Evolutionary conservation across 2,113 vertebrate species (phyloP).

Genomic region (Pholis gunnellus): DNA sequence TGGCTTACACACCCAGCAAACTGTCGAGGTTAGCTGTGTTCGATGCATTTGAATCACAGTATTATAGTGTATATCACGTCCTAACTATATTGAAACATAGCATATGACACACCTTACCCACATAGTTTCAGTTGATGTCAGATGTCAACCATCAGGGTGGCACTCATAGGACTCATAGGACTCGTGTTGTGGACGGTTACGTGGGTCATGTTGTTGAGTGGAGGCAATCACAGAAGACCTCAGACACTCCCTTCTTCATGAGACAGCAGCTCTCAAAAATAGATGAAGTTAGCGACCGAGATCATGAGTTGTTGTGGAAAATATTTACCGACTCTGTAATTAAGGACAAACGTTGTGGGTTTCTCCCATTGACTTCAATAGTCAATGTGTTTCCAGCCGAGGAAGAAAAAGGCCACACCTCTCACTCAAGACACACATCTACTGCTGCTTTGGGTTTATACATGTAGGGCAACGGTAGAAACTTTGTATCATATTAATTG

Average conservation of each 20-base stretch:
- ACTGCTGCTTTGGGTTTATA: not conserved
- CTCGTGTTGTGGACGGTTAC: not conserved
- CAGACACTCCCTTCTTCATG: not conserved
- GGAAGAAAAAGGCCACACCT: not conserved
- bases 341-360: not conserved
- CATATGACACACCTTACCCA: not conserved
- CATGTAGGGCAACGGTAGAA: not conserved
- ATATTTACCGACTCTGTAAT: not conserved
- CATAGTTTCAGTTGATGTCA: not conserved
- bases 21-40: not conserved
- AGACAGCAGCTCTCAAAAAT: not conserved
- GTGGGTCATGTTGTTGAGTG: not conserved
- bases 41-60: not conserved
- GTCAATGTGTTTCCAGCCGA: not conserved
- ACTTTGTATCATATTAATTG: not conserved
- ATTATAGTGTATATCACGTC: not conserved
- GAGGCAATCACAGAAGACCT: not conserved
- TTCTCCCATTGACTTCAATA: not conserved
- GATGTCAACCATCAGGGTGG: not conserved
- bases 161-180: not conserved
- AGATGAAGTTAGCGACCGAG: not conserved
- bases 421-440: not conserved
- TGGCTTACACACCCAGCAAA: not conserved
- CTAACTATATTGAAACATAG: not conserved
- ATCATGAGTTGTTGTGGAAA: no score